Evolutionary conservation across 2,113 vertebrate species (phyloP).

Genomic region (Hepsetus odoe): DNA sequence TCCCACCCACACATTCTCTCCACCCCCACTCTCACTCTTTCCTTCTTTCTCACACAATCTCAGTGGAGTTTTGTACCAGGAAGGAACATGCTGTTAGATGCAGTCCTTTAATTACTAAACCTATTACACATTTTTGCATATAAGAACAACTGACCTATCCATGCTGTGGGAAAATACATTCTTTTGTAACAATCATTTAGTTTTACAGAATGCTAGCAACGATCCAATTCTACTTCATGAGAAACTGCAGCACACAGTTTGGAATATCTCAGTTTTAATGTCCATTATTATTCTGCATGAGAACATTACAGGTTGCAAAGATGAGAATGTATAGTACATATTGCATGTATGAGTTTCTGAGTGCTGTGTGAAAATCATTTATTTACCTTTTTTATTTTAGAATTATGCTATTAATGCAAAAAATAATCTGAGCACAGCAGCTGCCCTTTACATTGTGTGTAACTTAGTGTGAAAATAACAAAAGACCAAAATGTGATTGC

Average conservation of each 20-base stretch:
- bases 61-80: neutral
- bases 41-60: slow-evolving; percentile 6
- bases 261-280: too few relatives aligned
- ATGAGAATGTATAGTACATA: too few relatives aligned
- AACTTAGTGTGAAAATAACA: too few relatives aligned
- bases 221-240: neutral
- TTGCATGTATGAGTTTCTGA: too few relatives aligned
- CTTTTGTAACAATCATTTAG: neutral
- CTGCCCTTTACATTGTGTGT: too few relatives aligned
- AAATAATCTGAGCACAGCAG: too few relatives aligned
- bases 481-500: too few relatives aligned
- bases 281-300: too few relatives aligned
- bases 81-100: neutral
- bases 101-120: neutral
- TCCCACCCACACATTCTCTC: slow-evolving; percentile 23
- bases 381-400: too few relatives aligned
- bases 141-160: neutral
- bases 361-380: too few relatives aligned
- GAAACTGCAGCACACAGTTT: neutral
- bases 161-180: neutral
- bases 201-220: neutral
- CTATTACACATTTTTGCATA: neutral
- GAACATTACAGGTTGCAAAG: too few relatives aligned
- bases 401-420: too few relatives aligned
- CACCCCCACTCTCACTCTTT: slow-evolving; percentile 4